Evolutionary conservation across 2,797 vertebrate species (phyloP).

Genomic region (Arnoldichthys spilopterus): DNA sequence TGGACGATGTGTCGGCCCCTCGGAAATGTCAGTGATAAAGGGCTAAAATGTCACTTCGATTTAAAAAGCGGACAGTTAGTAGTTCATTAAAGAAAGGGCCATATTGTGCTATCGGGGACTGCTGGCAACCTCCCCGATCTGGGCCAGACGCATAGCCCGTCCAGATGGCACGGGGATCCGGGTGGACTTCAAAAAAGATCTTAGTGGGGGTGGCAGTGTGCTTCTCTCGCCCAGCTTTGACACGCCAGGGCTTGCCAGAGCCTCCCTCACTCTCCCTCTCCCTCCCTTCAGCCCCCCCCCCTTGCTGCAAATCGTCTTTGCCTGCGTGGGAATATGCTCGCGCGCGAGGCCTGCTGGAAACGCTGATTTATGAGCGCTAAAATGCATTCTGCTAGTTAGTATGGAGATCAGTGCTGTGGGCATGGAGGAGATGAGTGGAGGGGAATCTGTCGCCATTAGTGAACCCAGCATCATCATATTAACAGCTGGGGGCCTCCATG

Average conservation of each 20-base stretch:
- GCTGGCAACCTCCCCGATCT: conserved; percentile 62
- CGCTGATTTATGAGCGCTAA: conserved; percentile 59
- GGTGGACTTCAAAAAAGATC: conserved; percentile 67
- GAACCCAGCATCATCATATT: conserved; percentile 52
- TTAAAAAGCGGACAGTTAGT: conserved; percentile 63
- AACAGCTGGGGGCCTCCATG: conserved; percentile 48
- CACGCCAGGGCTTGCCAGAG: conserved; percentile 59
- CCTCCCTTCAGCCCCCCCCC: conserved; percentile 1
- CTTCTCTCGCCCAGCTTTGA: conserved; percentile 60
- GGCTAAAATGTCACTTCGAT: conserved; percentile 61
- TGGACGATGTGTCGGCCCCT: conserved; percentile 37
- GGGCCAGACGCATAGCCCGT: conserved; percentile 65
- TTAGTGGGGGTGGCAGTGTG: conserved; percentile 62
- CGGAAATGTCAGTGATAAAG: conserved; percentile 59
- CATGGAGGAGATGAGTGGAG: conserved; percentile 49
- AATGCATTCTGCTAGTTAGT: conserved; percentile 59
- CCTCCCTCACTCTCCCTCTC: conserved; percentile 37
- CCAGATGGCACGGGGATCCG: conserved; percentile 69
- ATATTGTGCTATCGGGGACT: conserved; percentile 64
- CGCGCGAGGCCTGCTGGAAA: conserved; percentile 50
- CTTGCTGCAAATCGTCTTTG: conserved; percentile 32
- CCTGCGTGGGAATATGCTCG: conserved; percentile 54
- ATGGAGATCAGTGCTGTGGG: conserved; percentile 59
- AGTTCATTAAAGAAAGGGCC: conserved; percentile 69
- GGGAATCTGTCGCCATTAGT: conserved; percentile 53